Conservation (phyloP, 2,113 vertebrate species). For the Corydoras sp. region DNA sequence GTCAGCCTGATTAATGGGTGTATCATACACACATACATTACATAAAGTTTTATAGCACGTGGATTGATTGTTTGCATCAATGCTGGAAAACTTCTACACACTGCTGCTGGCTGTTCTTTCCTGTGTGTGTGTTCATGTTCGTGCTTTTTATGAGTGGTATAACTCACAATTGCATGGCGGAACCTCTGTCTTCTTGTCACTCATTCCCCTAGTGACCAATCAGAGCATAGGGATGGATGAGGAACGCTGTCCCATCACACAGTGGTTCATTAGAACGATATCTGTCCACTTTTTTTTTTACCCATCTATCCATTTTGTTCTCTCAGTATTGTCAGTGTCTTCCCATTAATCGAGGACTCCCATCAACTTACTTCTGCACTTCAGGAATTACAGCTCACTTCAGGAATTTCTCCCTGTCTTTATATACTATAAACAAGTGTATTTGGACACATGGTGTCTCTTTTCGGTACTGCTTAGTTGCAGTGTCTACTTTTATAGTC, state of each 20-base stretch:
- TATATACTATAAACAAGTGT: no score
- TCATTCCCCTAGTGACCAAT: slow-evolving; percentile 65
- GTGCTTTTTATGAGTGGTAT: slow-evolving; percentile 65
- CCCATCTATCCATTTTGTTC: no score
- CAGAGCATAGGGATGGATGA: slow-evolving; percentile 55
- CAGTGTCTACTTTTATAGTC: no score
- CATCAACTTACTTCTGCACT: no score
- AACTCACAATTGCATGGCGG: slow-evolving; percentile 65
- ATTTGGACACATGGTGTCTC: no score
- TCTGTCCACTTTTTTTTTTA: no score
- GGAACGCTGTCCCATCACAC: background rate
- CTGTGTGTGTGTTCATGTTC: slow-evolving; percentile 30
- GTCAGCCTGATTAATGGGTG: slow-evolving; percentile 19
- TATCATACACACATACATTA: background rate
- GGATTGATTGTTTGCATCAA: slow-evolving; percentile 32
- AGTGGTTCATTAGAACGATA: background rate
- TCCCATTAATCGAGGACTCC: no score
- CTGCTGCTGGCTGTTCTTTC: slow-evolving; percentile 6
- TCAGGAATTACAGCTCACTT: no score
- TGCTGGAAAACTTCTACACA: slow-evolving; percentile 11
- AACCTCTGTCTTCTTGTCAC: slow-evolving; percentile 64
- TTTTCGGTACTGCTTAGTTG: no score
- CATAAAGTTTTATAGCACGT: slow-evolving; percentile 9
- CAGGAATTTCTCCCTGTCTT: no score
- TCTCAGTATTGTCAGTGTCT: no score